Base-by-base conservation (phyloP, 2,888 invertebrate species). In the Sarcophaga variegata region DNA sequence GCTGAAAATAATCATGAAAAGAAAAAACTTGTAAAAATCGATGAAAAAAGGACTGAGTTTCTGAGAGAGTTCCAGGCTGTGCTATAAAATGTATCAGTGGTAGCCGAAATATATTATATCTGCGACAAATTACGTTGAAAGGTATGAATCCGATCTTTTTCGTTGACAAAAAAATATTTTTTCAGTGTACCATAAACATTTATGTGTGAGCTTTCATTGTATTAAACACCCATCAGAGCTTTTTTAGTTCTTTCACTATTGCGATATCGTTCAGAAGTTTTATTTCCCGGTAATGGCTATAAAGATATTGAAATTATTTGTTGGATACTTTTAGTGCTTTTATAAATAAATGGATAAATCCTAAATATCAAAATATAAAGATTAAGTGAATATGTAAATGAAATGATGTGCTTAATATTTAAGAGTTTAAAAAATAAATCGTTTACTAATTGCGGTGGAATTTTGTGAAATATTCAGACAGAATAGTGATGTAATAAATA, bases 401-500 rank as follows among this genome's bases (percentile, higher is more conserved):
- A 59, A 59, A 59, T 59, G n/a, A 59, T 4, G 17, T 17, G 12
- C 17, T 59, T 17, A 17, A 17, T 17, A 17, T 17, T 59, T 4
- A 17, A 12, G 1, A 12, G 47, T 20, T 47, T 11, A 10, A 27
- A 47, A 4, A 63, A 62, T 4, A 8, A 47, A 62, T 62, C 37
- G n/a, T 37, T 3, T 0, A 47, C 5, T 47, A 22, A 22, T 72
- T 37, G 3, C n/a, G 47, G 37, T 37, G 37, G 37, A 37, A 37
- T 37, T 8, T 37, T 37, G 37, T 37, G 4, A 62, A 62, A 10
- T 14, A 45, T 12, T 47, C 4, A 12, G 20, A 49, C 47, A 63
- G 27, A 49, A 64, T 70, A 75, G 72, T 83, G 77, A 83, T 83
- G 83, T 78, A 83, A 83, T 83, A 83, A 62, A 49, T 10, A 62